Evolutionary conservation across 2,797 vertebrate genomes (phyloP).

Genomic region (Phrynocephalus guinanensis): DNA sequence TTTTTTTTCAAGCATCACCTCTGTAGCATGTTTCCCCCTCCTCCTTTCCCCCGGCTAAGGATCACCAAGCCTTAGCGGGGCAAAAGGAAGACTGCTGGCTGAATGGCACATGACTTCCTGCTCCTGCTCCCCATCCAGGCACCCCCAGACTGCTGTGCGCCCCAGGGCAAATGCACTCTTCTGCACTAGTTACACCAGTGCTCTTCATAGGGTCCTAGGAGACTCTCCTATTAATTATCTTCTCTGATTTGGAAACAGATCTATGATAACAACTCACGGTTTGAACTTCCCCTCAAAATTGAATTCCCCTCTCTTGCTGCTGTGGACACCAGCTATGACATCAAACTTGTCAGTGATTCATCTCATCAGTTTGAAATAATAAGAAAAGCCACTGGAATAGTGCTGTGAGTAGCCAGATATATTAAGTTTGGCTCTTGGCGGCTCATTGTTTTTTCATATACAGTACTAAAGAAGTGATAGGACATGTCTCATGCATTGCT

Average conservation of each 20-base stretch:
- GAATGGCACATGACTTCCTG: too few relatives aligned
- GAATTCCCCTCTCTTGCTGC: background rate
- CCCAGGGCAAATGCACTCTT: too few relatives aligned
- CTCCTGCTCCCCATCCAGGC: too few relatives aligned
- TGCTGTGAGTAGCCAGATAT: slow-evolving; percentile 59
- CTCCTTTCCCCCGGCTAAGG: too few relatives aligned
- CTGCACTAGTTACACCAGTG: too few relatives aligned
- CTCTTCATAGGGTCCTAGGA: background rate
- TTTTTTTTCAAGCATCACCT: too few relatives aligned
- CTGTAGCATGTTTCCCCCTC: too few relatives aligned
- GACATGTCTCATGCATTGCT: background rate
- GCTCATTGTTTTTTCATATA: background rate
- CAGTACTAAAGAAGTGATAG: background rate
- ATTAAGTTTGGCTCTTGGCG: rapidly evolving
- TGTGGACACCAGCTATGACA: slow-evolving; percentile 27
- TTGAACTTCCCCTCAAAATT: slow-evolving; percentile 65
- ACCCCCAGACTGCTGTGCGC: too few relatives aligned
- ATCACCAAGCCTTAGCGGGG: too few relatives aligned
- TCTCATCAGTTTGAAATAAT: slow-evolving; percentile 38
- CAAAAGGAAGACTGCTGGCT: too few relatives aligned
- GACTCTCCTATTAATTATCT: background rate
- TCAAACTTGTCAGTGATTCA: slow-evolving; percentile 41
- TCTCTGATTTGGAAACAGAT: slow-evolving; percentile 46
- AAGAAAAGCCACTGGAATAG: slow-evolving; percentile 60
- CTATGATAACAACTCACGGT: slow-evolving; percentile 53